A percentile compares a stretch with the other conserved stretches of the same genome.
Evolutionary conservation across 2,797 vertebrate species (phyloP).

Genomic region (Neosalanx taihuensis): DNA sequence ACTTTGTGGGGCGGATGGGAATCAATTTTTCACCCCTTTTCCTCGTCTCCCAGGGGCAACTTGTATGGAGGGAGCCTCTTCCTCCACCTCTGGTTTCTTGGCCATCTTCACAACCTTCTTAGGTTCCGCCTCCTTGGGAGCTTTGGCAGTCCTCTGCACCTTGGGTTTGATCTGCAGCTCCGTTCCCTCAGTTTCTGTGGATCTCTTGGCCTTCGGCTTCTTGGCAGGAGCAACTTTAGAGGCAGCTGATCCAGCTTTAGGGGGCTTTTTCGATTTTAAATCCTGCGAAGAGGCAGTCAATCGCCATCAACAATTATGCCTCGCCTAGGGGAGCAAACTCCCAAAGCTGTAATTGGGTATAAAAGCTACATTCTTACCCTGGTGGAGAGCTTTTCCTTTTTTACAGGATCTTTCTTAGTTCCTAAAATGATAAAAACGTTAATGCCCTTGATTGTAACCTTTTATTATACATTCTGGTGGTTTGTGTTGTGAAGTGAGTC

Average conservation of each 20-base stretch:
- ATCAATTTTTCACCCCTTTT: conserved; percentile 47
- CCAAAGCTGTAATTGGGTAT: too few species aligned
- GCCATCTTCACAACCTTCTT: conserved; percentile 14
- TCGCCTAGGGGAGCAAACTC: too few species aligned
- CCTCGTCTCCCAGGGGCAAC: conserved; percentile 48
- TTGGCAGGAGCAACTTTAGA: neutral
- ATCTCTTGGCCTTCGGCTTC: conserved; percentile 12
- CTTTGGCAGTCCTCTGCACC: conserved; percentile 18
- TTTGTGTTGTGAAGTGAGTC: too few species aligned
- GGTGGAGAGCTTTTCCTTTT: too few species aligned
- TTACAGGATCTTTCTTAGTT: too few species aligned
- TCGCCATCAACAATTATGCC: too few species aligned
- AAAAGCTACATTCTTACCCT: too few species aligned
- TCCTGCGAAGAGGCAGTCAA: neutral
- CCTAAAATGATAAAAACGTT: too few species aligned
- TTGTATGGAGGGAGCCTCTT: neutral
- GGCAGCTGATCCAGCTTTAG: neutral
- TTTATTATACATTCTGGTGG: too few species aligned
- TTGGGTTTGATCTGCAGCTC: conserved; percentile 26
- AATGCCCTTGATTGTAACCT: too few species aligned
- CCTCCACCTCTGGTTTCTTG: conserved; percentile 13
- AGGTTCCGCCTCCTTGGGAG: conserved; percentile 1
- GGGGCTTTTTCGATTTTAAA: conserved; percentile 3
- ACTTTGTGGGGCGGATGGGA: conserved; percentile 11
- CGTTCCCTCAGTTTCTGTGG: neutral